Conservation (phyloP, 1,140 invertebrate species). For the Drosophila guanche region DNA sequence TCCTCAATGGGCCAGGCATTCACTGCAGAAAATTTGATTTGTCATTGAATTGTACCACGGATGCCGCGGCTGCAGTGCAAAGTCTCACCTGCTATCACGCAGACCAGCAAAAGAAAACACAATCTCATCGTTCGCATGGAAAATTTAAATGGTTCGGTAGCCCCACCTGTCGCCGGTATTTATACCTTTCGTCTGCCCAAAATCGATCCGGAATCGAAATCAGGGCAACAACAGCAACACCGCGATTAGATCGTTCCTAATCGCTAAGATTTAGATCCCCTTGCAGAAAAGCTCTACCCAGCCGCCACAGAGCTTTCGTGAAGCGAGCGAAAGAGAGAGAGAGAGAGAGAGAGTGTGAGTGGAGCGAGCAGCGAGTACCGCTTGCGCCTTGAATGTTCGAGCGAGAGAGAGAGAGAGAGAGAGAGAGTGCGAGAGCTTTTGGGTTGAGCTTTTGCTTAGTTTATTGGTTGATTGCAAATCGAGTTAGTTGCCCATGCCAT, state of each 20-base stretch:
- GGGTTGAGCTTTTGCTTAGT: conserved; percentile 34
- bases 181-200: conserved; percentile 46
- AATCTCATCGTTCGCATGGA: conserved; percentile 56
- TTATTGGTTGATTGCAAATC: conserved; percentile 15
- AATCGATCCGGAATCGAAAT: conserved; percentile 35
- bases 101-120: conserved; percentile 53
- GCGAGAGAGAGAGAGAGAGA: neutral
- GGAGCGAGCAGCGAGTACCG: no score
- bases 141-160: conserved; percentile 35
- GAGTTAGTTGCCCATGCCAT: conserved; percentile 67
- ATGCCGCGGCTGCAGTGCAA: conserved; percentile 4
- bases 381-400: no score
- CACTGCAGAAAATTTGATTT: conserved; percentile 14
- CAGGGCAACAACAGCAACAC: conserved; percentile 21
- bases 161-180: conserved; percentile 30
- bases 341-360: no score
- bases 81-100: conserved; percentile 61
- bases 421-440: conserved; percentile 11
- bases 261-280: conserved; percentile 21
- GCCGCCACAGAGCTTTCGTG: neutral
- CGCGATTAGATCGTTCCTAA: conserved; percentile 37
- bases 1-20: conserved; percentile 54
- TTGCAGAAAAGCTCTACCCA: neutral
- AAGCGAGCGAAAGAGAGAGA: no score
- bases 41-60: neutral